These are phyloP conservation scores for Eupeodes latifasciatus DNA, from an alignment of 2,888 invertebrate species.

Conservation along the genomic window DNA sequence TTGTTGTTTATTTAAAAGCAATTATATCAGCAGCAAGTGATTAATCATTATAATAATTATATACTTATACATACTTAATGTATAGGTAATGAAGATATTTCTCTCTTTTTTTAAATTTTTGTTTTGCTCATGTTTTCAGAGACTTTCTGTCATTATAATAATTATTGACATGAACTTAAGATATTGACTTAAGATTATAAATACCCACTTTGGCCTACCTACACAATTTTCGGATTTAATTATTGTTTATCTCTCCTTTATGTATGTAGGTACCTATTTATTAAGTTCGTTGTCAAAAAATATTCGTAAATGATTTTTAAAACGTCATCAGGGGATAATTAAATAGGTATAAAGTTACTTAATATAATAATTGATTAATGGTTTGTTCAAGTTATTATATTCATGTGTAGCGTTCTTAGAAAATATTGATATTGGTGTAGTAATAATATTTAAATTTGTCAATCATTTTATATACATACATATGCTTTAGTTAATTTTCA, in stretches of 20 bases:
- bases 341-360: neutral
- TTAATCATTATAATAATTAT: constrained; percentile 5
- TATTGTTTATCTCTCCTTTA: neutral
- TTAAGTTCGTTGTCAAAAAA: neutral
- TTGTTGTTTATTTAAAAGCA: neutral
- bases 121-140: too few species aligned
- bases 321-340: neutral
- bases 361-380: neutral
- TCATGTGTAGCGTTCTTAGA: neutral
- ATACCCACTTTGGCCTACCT: neutral
- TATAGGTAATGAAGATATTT: neutral
- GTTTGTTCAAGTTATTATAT: neutral
- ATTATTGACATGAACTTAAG: constrained; percentile 16
- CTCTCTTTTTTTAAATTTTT: neutral
- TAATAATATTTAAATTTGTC: neutral
- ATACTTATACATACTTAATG: neutral
- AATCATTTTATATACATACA: neutral
- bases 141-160: constrained; percentile 4
- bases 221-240: constrained; percentile 5
- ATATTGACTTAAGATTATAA: neutral
- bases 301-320: neutral
- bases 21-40: constrained; percentile 14
- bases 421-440: neutral
- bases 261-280: neutral
- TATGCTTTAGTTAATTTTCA: neutral